These are phyloP conservation scores for Saccostrea glomerata DNA, from an alignment of 1,140 invertebrate genomes.

Conservation along the genomic window DNA sequence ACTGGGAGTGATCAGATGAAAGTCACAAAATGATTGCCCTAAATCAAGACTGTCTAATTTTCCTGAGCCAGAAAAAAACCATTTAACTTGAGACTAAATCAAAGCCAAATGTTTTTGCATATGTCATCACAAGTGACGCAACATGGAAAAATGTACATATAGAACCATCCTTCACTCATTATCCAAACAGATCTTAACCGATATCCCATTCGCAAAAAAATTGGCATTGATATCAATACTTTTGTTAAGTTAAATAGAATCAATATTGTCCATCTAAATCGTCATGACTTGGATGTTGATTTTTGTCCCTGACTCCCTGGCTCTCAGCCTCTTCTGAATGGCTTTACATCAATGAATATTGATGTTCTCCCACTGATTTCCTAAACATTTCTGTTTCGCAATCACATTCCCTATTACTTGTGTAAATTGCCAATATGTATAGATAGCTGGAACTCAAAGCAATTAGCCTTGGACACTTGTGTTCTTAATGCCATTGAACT, in stretches of 20 bases:
- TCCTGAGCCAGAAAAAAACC: neutral
- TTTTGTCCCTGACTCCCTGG: conserved; percentile 1
- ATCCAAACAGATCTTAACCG: neutral
- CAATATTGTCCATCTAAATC: conserved; percentile 32
- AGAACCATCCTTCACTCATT: neutral
- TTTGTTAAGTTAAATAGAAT: conserved; percentile 12
- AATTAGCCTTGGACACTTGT: neutral
- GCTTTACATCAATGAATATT: conserved; percentile 35
- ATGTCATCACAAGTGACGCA: conserved; percentile 1
- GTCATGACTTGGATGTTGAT: conserved; percentile 26
- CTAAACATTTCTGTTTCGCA: conserved; percentile 16
- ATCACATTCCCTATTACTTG: conserved; percentile 21
- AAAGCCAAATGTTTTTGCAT: conserved; percentile 12
- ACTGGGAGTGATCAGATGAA: neutral
- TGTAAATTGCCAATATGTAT: neutral
- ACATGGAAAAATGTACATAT: neutral
- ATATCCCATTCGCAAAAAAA: neutral
- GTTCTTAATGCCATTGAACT: neutral
- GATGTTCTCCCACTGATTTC: conserved; percentile 32
- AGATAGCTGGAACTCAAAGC: neutral
- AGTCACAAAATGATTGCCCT: conserved; percentile 13
- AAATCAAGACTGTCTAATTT: conserved; percentile 15
- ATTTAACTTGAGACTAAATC: conserved; percentile 16
- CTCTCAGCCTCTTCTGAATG: neutral
- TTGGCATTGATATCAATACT: conserved; percentile 3